Evolutionary conservation across 2,888 invertebrate species (phyloP).

Genomic region (Chymomyza fuscimana): DNA sequence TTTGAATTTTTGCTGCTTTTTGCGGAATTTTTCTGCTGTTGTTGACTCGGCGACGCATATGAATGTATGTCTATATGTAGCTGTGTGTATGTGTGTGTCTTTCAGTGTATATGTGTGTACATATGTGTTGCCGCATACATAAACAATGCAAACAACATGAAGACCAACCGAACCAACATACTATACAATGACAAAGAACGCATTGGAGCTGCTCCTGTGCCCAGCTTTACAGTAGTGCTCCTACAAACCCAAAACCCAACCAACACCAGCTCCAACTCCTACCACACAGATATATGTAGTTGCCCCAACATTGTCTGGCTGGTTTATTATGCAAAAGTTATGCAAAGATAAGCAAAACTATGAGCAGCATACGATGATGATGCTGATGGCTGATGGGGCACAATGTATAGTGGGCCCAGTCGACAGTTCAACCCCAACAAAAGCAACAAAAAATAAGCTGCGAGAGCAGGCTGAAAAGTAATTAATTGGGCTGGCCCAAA

Average conservation of each 20-base stretch:
- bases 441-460: not conserved
- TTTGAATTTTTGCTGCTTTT: slow-evolving; percentile 71
- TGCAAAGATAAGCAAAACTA: slow-evolving; percentile 76
- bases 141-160: slow-evolving; percentile 64
- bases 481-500: not conserved
- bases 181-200: slow-evolving; percentile 69
- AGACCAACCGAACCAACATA: slow-evolving; percentile 27
- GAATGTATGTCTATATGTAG: slow-evolving; percentile 51
- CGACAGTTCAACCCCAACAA: not conserved
- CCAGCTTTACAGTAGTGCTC: not conserved
- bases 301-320: slow-evolving; percentile 36
- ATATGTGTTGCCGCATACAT: slow-evolving; percentile 72
- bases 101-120: slow-evolving; percentile 44
- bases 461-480: too few relatives aligned
- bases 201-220: slow-evolving; percentile 41
- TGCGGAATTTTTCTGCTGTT: slow-evolving; percentile 71
- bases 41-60: slow-evolving; percentile 72
- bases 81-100: slow-evolving; percentile 44
- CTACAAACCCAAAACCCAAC: not conserved
- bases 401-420: slow-evolving; percentile 35
- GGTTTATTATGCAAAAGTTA: slow-evolving; percentile 76
- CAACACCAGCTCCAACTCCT: not conserved
- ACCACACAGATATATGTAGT: not conserved
- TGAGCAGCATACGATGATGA: slow-evolving; percentile 49
- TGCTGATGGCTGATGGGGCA: not conserved